phyloP scores from a whole-genome alignment of 2,113 vertebrate genomes.

The Tragelaphus imberbis region DNA sequence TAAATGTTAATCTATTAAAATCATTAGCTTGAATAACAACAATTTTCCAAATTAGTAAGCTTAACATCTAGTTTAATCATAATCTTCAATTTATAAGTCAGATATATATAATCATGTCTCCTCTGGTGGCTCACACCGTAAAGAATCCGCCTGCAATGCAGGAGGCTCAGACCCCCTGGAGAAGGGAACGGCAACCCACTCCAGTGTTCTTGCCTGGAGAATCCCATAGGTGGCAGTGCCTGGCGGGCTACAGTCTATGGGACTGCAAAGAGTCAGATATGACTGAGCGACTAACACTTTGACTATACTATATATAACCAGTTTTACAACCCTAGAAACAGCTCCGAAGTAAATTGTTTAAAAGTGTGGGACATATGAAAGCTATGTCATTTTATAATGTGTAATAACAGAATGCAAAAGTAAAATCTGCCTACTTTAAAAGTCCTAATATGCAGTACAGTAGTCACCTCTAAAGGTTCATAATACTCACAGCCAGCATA shows the following conservation, averaged over 20 bases:
- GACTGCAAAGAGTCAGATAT: not conserved
- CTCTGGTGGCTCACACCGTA: not conserved
- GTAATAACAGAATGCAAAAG: not conserved
- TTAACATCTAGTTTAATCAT: not conserved
- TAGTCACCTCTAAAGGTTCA: not conserved
- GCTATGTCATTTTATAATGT: not conserved
- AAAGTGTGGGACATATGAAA: not conserved
- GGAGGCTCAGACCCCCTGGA: not conserved
- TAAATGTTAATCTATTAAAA: slow-evolving; percentile 22
- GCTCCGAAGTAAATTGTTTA: not conserved
- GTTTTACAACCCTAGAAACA: not conserved
- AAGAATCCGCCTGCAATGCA: not conserved
- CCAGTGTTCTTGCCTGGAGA: not conserved
- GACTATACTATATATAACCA: not conserved
- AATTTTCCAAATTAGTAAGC: slow-evolving; percentile 1
- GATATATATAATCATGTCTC: not conserved
- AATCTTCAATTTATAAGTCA: not conserved
- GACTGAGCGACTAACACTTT: not conserved
- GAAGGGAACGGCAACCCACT: not conserved
- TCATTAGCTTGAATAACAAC: not conserved
- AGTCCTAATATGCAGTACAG: not conserved
- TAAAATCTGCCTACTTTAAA: not conserved
- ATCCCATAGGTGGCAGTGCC: not conserved
- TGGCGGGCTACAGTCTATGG: not conserved
- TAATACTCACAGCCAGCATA: slow-evolving; percentile 92